A percentile compares a stretch with the other conserved stretches of the same genome.
Conservation (phyloP, 2,888 invertebrate species). For the Brachypalpus laphriformis region DNA sequence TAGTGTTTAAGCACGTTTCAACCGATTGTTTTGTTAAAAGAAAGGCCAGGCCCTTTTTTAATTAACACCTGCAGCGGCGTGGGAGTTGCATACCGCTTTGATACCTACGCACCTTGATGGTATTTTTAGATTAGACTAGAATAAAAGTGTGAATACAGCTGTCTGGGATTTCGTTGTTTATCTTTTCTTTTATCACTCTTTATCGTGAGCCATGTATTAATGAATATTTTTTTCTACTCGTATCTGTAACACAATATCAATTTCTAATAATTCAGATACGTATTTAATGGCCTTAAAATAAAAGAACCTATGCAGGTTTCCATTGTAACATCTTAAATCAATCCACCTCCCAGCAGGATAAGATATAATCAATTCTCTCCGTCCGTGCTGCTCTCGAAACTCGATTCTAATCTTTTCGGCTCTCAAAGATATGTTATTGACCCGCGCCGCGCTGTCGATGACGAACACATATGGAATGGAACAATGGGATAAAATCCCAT, state of each 20-base stretch:
- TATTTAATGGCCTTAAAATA: background rate
- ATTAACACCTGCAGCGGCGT: background rate
- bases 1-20: conserved; percentile 13
- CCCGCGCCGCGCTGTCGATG: background rate
- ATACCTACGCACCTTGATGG: background rate
- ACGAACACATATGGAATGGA: background rate
- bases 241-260: background rate
- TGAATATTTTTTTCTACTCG: background rate
- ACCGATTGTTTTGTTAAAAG: background rate
- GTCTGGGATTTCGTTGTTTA: conserved; percentile 7
- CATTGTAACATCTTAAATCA: conserved; percentile 8
- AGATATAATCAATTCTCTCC: background rate
- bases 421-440: conserved; percentile 30
- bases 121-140: background rate
- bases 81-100: background rate
- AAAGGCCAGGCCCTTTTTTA: background rate
- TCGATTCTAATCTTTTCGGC: conserved; percentile 12
- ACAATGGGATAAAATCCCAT: background rate
- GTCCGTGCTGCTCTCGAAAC: background rate
- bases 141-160: background rate
- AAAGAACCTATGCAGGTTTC: background rate
- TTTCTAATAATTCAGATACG: background rate
- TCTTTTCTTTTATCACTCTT: background rate
- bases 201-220: background rate
- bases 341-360: background rate